Evolutionary conservation across 2,888 invertebrate species (phyloP).

Genomic region (Dolomedes plantarius): DNA sequence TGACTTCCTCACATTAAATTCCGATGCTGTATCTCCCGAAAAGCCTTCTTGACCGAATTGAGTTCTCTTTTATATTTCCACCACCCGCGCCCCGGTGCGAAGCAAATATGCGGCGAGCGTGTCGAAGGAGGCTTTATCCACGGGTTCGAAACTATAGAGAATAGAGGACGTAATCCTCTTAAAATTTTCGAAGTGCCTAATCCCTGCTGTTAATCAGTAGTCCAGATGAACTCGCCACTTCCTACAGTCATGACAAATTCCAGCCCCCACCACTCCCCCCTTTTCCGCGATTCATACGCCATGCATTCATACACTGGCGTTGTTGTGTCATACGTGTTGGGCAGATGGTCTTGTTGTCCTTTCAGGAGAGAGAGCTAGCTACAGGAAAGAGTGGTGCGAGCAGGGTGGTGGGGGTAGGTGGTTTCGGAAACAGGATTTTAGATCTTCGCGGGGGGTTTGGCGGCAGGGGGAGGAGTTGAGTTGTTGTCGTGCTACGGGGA

Average conservation of each 20-base stretch:
- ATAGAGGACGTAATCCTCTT: conserved; percentile 56
- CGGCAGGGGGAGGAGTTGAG: not conserved
- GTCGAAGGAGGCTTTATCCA: not conserved
- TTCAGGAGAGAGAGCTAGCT: conserved; percentile 28
- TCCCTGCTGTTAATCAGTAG: conserved; percentile 64
- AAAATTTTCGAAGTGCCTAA: conserved; percentile 68
- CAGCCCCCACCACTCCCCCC: not conserved
- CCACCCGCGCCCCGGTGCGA: not conserved
- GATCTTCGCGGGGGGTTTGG: conserved; percentile 14
- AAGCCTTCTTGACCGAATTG: not conserved
- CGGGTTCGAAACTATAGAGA: conserved; percentile 8
- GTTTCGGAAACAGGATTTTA: conserved; percentile 42
- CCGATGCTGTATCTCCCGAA: not conserved
- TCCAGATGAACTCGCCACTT: conserved; percentile 46
- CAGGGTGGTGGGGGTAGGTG: conserved; percentile 2
- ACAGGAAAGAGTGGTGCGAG: not conserved
- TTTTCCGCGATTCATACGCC: not conserved
- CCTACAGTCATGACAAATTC: conserved; percentile 30
- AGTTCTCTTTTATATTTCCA: not conserved
- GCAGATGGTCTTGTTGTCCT: conserved; percentile 46
- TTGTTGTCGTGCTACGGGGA: conserved; percentile 26
- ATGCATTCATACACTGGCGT: not conserved
- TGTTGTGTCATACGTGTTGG: not conserved
- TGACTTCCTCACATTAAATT: conserved; percentile 18
- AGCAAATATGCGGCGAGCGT: not conserved